Conservation (phyloP, 2,888 invertebrate species). For the Hyppa rectilinea region DNA sequence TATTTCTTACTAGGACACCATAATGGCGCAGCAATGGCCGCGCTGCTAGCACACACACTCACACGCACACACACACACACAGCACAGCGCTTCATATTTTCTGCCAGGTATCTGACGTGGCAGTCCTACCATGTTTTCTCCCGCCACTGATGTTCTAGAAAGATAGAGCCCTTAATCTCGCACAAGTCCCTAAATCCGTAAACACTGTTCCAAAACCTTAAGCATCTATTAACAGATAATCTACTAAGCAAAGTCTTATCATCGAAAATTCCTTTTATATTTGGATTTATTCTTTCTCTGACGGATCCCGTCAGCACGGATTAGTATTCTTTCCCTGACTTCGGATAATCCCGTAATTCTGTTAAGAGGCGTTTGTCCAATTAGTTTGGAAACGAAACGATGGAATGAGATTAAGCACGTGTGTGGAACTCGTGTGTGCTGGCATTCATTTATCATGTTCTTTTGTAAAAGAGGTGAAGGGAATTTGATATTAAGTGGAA, state of each 20-base stretch:
- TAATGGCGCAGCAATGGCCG: too few species aligned
- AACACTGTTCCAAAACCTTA: conserved; percentile 9
- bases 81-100: too few species aligned
- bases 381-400: conserved; percentile 24
- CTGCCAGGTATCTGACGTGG: too few species aligned
- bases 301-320: conserved; percentile 5
- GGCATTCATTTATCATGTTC: neutral
- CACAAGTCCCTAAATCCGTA: neutral
- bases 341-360: conserved; percentile 49
- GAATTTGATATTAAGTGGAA: too few species aligned
- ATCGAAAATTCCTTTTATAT: conserved; percentile 40
- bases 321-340: conserved; percentile 32
- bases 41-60: too few species aligned
- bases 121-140: too few species aligned
- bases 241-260: conserved; percentile 20
- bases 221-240: conserved; percentile 36
- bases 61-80: too few species aligned
- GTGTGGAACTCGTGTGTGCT: neutral
- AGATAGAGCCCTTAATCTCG: neutral
- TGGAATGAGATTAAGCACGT: conserved; percentile 38
- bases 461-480: neutral
- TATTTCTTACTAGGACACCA: too few species aligned
- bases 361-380: conserved; percentile 40
- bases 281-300: conserved; percentile 11
- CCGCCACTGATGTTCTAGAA: too few species aligned